Percentiles rank a stretch among this genome's conserved stretches.
Evolutionary conservation across 1,140 invertebrate species (phyloP).

Genomic region (Drosophila ohnishii): DNA sequence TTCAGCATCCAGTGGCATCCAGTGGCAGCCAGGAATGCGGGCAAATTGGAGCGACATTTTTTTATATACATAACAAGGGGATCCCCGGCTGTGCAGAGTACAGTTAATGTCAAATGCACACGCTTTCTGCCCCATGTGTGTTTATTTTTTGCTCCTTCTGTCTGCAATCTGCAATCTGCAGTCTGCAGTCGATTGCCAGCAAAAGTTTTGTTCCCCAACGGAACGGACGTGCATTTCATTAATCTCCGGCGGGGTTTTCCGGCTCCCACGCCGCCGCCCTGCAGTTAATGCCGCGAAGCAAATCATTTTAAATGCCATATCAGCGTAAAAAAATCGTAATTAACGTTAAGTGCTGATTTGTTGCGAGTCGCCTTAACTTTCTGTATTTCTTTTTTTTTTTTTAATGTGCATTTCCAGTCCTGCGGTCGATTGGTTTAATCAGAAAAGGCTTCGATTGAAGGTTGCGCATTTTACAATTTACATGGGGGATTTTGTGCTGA

Average conservation of each 20-base stretch:
- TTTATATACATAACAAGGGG: constrained; percentile 30
- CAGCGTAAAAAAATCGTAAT: constrained; percentile 63
- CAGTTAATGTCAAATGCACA: constrained; percentile 74
- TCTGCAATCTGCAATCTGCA: constrained; percentile 28
- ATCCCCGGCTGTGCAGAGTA: constrained; percentile 25
- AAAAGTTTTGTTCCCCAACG: constrained; percentile 49
- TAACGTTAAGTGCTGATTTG: constrained; percentile 78
- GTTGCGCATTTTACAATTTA: constrained; percentile 32
- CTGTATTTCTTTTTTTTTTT: not conserved
- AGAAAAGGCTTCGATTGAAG: constrained; percentile 13
- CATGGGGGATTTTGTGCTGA: constrained; percentile 18
- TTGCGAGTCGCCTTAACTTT: constrained; percentile 38
- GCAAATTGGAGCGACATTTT: constrained; percentile 64
- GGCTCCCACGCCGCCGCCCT: not conserved
- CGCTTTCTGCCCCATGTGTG: constrained; percentile 15
- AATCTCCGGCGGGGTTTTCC: constrained; percentile 27
- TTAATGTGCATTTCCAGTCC: not conserved
- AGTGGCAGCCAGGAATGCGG: constrained; percentile 11
- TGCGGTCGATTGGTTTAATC: constrained; percentile 51
- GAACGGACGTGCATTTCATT: constrained; percentile 61
- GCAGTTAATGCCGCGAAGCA: constrained; percentile 29
- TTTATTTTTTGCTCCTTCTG: constrained; percentile 12
- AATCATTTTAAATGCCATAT: constrained; percentile 64
- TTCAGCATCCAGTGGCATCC: constrained; percentile 22
- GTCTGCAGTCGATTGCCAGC: constrained; percentile 53